Conservation (phyloP, 2,113 vertebrate genomes). For the Catharus fuscescens region DNA sequence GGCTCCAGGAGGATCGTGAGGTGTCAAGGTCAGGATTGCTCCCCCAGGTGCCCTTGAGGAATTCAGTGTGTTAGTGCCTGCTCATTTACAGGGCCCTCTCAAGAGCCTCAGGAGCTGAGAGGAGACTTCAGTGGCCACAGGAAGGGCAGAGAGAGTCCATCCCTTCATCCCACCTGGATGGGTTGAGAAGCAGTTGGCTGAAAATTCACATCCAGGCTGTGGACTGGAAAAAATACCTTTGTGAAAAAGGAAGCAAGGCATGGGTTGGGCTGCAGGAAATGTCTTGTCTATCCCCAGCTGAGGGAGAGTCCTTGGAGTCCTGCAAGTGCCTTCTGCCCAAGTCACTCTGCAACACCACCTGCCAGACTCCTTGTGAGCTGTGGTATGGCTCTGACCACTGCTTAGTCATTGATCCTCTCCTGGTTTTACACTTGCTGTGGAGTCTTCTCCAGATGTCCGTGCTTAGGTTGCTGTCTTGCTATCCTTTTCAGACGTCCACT, state of each 20-base stretch:
- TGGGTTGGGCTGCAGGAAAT: background rate
- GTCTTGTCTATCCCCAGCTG: background rate
- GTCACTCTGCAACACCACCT: background rate
- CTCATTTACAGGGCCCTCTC: background rate
- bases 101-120: background rate
- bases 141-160: background rate
- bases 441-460: background rate
- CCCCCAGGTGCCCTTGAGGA: background rate
- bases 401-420: background rate
- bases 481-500: background rate
- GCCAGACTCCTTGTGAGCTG: background rate
- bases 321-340: background rate
- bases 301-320: background rate
- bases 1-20: background rate
- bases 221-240: background rate
- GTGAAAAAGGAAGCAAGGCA: background rate
- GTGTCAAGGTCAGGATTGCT: background rate
- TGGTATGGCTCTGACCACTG: background rate
- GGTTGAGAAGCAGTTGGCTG: background rate
- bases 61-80: background rate
- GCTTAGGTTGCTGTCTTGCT: background rate
- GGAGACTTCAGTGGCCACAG: fast-evolving
- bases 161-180: background rate
- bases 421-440: background rate
- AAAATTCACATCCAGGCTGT: background rate